Percentiles rank a stretch among this genome's conserved stretches.
These are phyloP conservation scores for Poeciliopsis turrubarensis DNA, from an alignment of 2,113 vertebrate genomes.

Conservation along the genomic window DNA sequence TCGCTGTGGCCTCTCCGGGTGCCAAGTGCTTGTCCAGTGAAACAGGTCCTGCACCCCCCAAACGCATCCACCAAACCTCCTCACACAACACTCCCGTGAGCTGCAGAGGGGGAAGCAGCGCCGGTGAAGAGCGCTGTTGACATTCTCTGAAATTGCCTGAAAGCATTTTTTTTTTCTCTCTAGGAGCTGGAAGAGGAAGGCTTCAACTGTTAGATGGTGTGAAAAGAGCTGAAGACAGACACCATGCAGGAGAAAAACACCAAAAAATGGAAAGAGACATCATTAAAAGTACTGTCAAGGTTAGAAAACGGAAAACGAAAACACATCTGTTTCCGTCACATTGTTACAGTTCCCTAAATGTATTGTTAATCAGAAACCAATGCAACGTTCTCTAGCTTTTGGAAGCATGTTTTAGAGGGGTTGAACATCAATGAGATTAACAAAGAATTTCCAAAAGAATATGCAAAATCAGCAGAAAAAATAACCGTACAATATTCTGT, in stretches of 20 bases:
- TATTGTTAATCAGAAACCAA: no score
- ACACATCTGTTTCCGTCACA: neutral
- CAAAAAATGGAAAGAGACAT: neutral
- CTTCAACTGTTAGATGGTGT: conserved; percentile 2
- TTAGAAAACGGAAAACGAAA: neutral
- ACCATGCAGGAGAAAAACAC: neutral
- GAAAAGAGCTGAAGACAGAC: conserved; percentile 7
- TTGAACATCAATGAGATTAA: no score
- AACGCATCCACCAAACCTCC: neutral
- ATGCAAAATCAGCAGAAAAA: no score
- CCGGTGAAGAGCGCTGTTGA: conserved; percentile 53
- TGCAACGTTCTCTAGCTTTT: no score
- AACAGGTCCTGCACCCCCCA: conserved; percentile 38
- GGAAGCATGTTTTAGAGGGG: no score
- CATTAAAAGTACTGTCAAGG: neutral
- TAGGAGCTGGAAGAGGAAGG: conserved; percentile 26
- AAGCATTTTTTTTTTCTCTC: conserved; percentile 50
- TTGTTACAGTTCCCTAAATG: neutral
- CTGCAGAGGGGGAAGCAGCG: conserved; percentile 36
- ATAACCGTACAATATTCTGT: no score
- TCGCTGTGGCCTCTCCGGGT: conserved; percentile 45
- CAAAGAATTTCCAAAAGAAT: no score
- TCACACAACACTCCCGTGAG: conserved; percentile 26
- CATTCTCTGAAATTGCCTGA: conserved; percentile 68
- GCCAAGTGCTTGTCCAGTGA: conserved; percentile 65